phyloP scores from a whole-genome alignment of 2,888 invertebrate genomes.

The Parnassius glacialis region DNA sequence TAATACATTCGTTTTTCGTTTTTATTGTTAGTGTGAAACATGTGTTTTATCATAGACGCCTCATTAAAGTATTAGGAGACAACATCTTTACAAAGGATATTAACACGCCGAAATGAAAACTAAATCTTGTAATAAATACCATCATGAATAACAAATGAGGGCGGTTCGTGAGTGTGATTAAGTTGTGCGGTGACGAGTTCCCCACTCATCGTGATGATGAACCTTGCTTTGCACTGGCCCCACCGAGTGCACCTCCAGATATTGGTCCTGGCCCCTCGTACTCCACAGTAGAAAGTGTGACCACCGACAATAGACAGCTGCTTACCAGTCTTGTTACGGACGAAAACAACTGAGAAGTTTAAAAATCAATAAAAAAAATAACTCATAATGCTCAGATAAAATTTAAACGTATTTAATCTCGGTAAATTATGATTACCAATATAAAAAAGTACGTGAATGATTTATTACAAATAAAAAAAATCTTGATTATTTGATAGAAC shows the following conservation, averaged over 20 bases:
- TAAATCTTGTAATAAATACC: conserved; percentile 36
- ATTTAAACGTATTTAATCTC: too few species aligned
- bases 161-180: conserved; percentile 34
- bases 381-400: not conserved
- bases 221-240: conserved; percentile 36
- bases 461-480: too few species aligned
- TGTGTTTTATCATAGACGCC: too few species aligned
- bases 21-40: too few species aligned
- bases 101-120: not conserved
- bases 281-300: conserved; percentile 39
- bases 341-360: conserved; percentile 35
- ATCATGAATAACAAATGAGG: conserved; percentile 31
- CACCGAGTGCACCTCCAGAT: conserved; percentile 40
- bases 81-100: not conserved
- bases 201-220: conserved; percentile 30
- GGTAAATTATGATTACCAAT: too few species aligned
- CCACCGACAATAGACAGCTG: conserved; percentile 38
- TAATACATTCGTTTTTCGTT: too few species aligned
- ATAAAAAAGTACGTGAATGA: too few species aligned
- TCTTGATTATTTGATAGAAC: too few species aligned
- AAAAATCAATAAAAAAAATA: not conserved
- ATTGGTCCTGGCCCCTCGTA: conserved; percentile 27
- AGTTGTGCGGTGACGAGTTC: conserved; percentile 28
- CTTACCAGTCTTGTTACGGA: conserved; percentile 36
- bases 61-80: not conserved